phyloP scores from a whole-genome alignment of 2,113 vertebrate genomes.

The Bos taurus region DNA sequence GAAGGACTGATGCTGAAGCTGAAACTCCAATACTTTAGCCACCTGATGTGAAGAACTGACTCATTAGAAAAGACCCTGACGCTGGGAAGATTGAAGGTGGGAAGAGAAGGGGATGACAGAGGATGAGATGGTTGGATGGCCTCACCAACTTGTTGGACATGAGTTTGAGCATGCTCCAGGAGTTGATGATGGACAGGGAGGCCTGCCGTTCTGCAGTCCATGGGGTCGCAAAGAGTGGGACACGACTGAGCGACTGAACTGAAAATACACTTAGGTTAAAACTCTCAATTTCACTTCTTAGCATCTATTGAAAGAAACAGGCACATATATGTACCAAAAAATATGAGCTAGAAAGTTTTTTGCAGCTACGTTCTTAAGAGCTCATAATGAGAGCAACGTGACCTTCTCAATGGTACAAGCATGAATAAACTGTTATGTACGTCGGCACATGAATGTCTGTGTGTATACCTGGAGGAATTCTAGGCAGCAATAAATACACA shows the following conservation, averaged over 20 bases:
- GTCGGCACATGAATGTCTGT: rapidly evolving
- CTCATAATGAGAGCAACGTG: not conserved
- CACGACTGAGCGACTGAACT: not conserved
- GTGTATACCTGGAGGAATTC: not conserved
- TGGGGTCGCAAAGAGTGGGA: not conserved
- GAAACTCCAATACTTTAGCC: not conserved
- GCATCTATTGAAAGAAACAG: not conserved
- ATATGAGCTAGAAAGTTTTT: not conserved
- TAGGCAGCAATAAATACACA: not conserved
- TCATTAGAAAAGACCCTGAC: not conserved
- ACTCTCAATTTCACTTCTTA: not conserved
- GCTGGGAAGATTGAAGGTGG: not conserved
- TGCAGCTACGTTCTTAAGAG: not conserved
- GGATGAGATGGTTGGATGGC: not conserved
- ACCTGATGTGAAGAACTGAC: not conserved
- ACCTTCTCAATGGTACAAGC: not conserved
- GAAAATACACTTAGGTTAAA: not conserved
- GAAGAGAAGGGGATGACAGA: not conserved
- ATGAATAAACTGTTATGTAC: not conserved
- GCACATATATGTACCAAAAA: not conserved
- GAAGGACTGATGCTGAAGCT: not conserved
- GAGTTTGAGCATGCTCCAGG: not conserved
- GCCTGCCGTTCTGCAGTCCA: not conserved
- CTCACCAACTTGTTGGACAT: rapidly evolving
- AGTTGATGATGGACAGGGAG: not conserved